These are phyloP conservation scores for Neuroterus valhalla DNA, from an alignment of 1,140 invertebrate species.

Conservation along the genomic window DNA sequence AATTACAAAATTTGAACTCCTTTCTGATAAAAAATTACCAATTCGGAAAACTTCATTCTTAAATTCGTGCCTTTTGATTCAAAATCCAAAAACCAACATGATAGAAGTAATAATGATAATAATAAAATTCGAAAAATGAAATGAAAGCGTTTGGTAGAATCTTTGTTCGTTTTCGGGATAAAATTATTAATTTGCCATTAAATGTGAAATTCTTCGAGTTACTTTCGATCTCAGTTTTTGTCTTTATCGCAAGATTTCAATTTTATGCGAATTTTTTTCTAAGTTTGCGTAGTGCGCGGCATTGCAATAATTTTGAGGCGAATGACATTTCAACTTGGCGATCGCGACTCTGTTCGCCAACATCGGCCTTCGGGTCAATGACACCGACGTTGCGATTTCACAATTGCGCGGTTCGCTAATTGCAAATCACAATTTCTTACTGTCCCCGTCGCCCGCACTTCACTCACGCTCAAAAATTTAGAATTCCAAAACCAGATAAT, in stretches of 20 bases:
- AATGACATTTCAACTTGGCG: conserved; percentile 21
- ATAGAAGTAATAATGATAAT: too few species aligned
- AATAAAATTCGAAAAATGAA: too few species aligned
- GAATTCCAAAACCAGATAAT: conserved; percentile 8
- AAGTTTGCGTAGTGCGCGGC: neutral
- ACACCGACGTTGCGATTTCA: conserved; percentile 68
- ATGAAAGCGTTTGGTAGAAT: too few species aligned
- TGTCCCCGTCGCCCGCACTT: conserved; percentile 42
- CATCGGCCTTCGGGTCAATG: conserved; percentile 66
- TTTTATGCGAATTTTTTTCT: neutral
- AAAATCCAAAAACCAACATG: too few species aligned
- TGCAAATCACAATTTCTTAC: conserved; percentile 65
- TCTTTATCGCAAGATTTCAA: neutral
- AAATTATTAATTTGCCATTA: too few species aligned
- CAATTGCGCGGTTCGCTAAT: conserved; percentile 71
- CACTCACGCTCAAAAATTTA: conserved; percentile 48
- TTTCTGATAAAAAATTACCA: too few species aligned
- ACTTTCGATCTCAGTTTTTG: too few species aligned
- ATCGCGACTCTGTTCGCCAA: conserved; percentile 11
- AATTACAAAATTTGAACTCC: too few species aligned
- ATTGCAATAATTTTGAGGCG: conserved; percentile 27
- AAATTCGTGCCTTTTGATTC: too few species aligned
- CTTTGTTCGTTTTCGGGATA: too few species aligned
- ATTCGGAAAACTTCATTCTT: too few species aligned
- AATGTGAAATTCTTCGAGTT: too few species aligned